phyloP scores from a whole-genome alignment of 2,888 invertebrate genomes.

The Cheilosia scutellata region DNA sequence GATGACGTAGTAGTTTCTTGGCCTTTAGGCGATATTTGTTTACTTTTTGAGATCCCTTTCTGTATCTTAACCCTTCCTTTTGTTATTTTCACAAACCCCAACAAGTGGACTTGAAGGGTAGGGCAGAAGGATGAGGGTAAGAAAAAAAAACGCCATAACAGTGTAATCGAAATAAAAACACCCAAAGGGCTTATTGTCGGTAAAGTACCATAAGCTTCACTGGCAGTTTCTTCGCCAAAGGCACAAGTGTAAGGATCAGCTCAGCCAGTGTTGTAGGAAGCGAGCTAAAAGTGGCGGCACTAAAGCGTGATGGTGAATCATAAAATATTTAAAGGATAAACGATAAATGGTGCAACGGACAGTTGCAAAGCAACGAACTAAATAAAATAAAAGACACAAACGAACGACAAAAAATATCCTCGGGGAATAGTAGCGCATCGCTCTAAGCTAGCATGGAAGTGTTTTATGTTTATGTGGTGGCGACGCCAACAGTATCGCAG shows the following conservation, averaged over 20 bases:
- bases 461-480: constrained; percentile 49
- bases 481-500: constrained; percentile 28
- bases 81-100: constrained; percentile 29
- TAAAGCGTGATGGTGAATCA: constrained; percentile 70
- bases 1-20: constrained; percentile 31
- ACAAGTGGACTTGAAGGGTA: not conserved
- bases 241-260: constrained; percentile 53
- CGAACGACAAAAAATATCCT: constrained; percentile 61
- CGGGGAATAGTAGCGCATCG: constrained; percentile 51
- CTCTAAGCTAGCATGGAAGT: constrained; percentile 42
- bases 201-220: constrained; percentile 71
- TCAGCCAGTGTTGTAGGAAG: constrained; percentile 30
- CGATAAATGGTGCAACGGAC: constrained; percentile 73
- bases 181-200: constrained; percentile 70
- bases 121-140: not conserved
- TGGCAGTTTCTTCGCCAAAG: constrained; percentile 58
- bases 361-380: constrained; percentile 49
- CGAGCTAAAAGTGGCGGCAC: constrained; percentile 57
- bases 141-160: constrained; percentile 26
- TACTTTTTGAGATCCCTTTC: not conserved
- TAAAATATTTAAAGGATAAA: constrained; percentile 76
- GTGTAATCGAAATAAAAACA: constrained; percentile 74
- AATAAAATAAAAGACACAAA: constrained; percentile 18
- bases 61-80: constrained; percentile 18
- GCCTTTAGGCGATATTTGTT: constrained; percentile 8